phyloP scores from a whole-genome alignment of 1,140 invertebrate genomes.

The Drosophila watanabei region DNA sequence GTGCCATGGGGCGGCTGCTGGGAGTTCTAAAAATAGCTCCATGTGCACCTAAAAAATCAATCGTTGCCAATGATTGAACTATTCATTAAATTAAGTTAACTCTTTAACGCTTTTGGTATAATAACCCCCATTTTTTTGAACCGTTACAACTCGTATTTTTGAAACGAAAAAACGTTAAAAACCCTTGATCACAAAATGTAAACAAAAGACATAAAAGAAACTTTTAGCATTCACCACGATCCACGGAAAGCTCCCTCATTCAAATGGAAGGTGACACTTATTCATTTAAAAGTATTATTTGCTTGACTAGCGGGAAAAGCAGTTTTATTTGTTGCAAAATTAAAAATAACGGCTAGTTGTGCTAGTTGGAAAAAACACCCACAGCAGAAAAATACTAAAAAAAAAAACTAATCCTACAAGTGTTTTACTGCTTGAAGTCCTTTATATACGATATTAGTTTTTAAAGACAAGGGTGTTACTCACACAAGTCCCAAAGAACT shows the following conservation, averaged over 20 bases:
- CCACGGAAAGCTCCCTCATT: neutral
- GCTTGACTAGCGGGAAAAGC: neutral
- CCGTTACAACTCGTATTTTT: neutral
- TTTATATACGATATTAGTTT: too few species aligned
- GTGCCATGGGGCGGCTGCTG: neutral
- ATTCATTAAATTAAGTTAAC: neutral
- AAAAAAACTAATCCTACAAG: neutral
- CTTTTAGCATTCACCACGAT: constrained; percentile 8
- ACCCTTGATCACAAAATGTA: constrained; percentile 1
- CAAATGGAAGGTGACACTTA: neutral
- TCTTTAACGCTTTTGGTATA: too few species aligned
- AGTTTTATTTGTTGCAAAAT: neutral
- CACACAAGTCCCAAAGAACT: too few species aligned
- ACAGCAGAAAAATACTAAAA: neutral
- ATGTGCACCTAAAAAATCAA: neutral
- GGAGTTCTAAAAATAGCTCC: constrained; percentile 16
- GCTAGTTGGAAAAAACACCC: neutral
- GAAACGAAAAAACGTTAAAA: neutral
- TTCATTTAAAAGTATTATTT: neutral
- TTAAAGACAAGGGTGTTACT: too few species aligned
- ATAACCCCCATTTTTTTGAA: neutral
- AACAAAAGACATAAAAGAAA: constrained; percentile 1
- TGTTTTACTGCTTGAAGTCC: too few species aligned
- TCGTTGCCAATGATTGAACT: neutral
- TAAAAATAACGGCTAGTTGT: neutral